Percentiles rank a stretch among this genome's conserved stretches.
Evolutionary conservation across 2,888 invertebrate species (phyloP).

Genomic region (Trachelus tabidus): DNA sequence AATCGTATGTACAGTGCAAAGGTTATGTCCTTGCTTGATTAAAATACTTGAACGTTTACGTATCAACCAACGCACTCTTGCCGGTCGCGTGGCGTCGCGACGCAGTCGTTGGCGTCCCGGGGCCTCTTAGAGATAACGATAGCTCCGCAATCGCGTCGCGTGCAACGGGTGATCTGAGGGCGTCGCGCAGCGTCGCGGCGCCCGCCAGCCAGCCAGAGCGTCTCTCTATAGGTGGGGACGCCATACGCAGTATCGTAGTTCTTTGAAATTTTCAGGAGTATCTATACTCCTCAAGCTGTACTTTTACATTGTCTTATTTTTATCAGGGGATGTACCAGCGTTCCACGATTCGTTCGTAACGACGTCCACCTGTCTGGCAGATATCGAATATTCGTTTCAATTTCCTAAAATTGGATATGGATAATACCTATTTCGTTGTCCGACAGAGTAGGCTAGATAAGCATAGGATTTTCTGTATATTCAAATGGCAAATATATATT

Average conservation of each 20-base stretch:
- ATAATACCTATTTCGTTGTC: neutral
- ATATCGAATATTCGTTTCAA: neutral
- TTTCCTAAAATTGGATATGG: neutral
- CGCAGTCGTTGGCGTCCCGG: neutral
- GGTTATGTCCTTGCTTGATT: neutral
- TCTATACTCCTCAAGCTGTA: neutral
- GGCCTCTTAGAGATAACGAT: slow-evolving; percentile 4
- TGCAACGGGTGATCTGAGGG: slow-evolving; percentile 18
- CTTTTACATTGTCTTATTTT: neutral
- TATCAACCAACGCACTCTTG: neutral
- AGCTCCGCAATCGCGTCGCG: slow-evolving; percentile 18
- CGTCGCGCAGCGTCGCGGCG: slow-evolving; percentile 17
- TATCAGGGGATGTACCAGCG: neutral
- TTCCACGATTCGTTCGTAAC: neutral
- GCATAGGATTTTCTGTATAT: neutral
- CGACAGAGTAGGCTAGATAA: neutral
- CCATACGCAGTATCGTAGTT: slow-evolving; percentile 8
- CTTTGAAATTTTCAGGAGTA: neutral
- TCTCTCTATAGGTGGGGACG: slow-evolving; percentile 5
- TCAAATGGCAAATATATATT: neutral
- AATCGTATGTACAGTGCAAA: neutral
- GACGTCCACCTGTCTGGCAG: neutral
- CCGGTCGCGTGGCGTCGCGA: slow-evolving; percentile 7
- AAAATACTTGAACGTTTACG: neutral
- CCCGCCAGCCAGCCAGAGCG: neutral